Percentiles rank a stretch among this genome's conserved stretches.
phyloP scores from a whole-genome alignment of 2,113 vertebrate genomes.

The Boulengeromyrus knoepffleri region DNA sequence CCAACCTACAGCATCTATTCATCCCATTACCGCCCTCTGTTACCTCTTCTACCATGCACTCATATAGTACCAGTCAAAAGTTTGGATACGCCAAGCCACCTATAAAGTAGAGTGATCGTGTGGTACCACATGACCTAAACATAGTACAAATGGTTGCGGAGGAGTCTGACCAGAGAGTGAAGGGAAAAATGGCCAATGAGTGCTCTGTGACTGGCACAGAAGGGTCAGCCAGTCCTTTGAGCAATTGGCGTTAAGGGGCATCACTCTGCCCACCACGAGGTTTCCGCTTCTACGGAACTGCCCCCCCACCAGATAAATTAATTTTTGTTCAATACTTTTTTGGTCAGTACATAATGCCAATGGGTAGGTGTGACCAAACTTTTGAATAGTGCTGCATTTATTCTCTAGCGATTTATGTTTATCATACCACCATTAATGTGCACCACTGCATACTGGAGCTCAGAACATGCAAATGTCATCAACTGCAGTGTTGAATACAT shows the following conservation, averaged over 20 bases:
- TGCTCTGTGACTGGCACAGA: background rate
- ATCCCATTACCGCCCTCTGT: background rate
- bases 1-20: background rate
- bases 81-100: background rate
- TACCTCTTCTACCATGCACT: background rate
- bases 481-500: background rate
- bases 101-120: background rate
- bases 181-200: background rate
- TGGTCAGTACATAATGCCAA: background rate
- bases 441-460: background rate
- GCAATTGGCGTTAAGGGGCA: background rate
- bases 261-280: background rate
- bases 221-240: background rate
- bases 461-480: background rate
- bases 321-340: background rate
- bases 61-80: background rate
- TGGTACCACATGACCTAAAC: background rate
- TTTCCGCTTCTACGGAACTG: background rate
- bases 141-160: background rate
- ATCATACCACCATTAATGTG: background rate
- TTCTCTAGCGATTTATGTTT: background rate
- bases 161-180: background rate
- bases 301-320: background rate
- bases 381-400: background rate
- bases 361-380: background rate